Evolutionary conservation across 2,113 vertebrate species (phyloP).

Genomic region (Argyrosomus japonicus): DNA sequence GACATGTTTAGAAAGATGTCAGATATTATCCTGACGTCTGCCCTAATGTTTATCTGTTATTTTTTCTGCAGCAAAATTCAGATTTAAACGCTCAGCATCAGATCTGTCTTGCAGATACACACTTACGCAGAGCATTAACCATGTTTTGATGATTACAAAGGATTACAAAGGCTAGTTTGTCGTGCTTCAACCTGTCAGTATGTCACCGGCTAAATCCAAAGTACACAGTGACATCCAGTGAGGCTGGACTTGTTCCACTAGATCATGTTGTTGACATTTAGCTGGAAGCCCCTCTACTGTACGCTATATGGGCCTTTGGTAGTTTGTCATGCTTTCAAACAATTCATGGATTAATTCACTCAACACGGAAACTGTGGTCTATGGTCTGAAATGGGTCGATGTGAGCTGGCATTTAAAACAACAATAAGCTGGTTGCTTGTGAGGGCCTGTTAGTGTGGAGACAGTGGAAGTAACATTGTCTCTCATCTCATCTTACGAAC

Average conservation of each 20-base stretch:
- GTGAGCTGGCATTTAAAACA: slow-evolving; percentile 76
- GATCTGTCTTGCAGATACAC: not conserved
- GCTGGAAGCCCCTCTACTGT: slow-evolving; percentile 39
- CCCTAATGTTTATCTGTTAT: not conserved
- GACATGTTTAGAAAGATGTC: not conserved
- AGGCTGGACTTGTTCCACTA: slow-evolving; percentile 47
- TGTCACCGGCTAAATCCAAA: slow-evolving; percentile 51
- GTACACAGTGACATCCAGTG: slow-evolving; percentile 29
- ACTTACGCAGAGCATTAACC: not conserved
- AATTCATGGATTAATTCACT: slow-evolving; percentile 67
- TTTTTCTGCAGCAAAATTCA: not conserved
- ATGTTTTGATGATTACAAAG: not conserved
- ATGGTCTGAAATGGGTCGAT: slow-evolving; percentile 69
- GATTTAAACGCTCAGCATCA: not conserved
- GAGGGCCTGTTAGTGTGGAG: slow-evolving; percentile 34
- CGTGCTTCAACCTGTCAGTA: slow-evolving; percentile 31
- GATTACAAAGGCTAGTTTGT: not conserved
- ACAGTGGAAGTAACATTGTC: slow-evolving; percentile 13
- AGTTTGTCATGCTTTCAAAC: slow-evolving; percentile 71
- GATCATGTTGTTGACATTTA: slow-evolving; percentile 72
- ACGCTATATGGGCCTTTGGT: slow-evolving; percentile 29
- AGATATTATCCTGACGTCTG: not conserved
- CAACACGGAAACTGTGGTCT: slow-evolving; percentile 48
- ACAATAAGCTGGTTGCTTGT: slow-evolving; percentile 61
- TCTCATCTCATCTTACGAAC: slow-evolving; percentile 17